These are phyloP conservation scores for Gisinianus flammeolus DNA, from an alignment of 2,888 invertebrate species.

Conservation along the genomic window DNA sequence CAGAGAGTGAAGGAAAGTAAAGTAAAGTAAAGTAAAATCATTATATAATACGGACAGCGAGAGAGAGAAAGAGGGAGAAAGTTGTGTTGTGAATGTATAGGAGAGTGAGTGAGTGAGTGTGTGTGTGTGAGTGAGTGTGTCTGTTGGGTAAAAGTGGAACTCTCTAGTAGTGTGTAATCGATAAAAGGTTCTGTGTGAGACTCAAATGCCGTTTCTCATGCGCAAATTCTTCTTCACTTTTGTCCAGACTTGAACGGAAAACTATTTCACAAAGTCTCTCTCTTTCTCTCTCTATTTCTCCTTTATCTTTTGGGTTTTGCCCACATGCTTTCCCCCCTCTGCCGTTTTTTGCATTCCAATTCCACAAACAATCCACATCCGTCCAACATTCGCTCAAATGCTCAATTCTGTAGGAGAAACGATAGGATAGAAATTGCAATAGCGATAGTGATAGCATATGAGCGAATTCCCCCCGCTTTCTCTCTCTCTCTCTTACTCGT, in stretches of 20 bases:
- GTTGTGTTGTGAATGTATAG: neutral
- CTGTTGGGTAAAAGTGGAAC: constrained; percentile 31
- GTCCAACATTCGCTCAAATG: no score
- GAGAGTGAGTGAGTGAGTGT: neutral
- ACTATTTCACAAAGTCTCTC: neutral
- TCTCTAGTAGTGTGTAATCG: constrained; percentile 30
- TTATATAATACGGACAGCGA: neutral
- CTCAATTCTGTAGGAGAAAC: no score
- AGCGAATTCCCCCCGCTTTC: neutral
- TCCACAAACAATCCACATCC: neutral
- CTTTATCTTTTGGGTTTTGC: neutral
- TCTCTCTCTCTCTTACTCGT: neutral
- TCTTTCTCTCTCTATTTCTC: neutral
- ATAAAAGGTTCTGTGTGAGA: constrained; percentile 38
- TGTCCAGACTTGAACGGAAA: neutral
- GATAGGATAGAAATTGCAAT: no score
- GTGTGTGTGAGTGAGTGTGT: neutral
- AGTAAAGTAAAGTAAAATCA: neutral
- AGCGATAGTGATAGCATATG: no score
- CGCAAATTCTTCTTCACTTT: constrained; percentile 31
- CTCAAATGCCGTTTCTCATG: constrained; percentile 33
- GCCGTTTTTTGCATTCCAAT: neutral
- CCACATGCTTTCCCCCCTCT: neutral
- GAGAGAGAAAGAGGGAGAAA: neutral
- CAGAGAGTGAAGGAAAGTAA: neutral